Conservation (phyloP, 2,113 vertebrate species). For the Isichthys henryi region DNA sequence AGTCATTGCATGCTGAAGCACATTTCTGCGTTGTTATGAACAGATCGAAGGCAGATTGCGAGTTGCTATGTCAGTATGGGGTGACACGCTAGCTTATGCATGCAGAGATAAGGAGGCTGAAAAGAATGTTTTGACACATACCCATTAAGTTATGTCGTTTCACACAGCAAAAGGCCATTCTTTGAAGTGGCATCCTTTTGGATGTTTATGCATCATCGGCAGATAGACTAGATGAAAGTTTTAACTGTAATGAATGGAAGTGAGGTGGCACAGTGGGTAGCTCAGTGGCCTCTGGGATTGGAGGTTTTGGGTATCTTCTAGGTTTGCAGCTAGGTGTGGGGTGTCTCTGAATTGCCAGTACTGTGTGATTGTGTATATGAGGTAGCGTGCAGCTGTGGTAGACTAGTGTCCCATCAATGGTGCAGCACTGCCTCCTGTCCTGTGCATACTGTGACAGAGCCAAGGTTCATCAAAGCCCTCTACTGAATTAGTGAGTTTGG, state of each 20-base stretch:
- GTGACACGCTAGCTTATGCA: background rate
- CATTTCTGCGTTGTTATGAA: constrained; percentile 30
- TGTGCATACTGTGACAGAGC: background rate
- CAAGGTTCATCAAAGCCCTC: background rate
- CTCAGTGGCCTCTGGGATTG: background rate
- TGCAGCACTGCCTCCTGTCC: background rate
- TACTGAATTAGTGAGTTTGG: background rate
- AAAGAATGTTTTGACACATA: background rate
- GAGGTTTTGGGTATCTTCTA: background rate
- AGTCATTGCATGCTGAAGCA: constrained; percentile 46
- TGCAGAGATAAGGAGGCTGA: background rate
- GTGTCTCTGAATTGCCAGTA: background rate
- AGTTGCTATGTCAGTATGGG: constrained; percentile 27
- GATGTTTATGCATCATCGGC: background rate
- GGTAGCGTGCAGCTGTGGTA: background rate
- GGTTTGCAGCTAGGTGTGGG: background rate
- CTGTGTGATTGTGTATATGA: background rate
- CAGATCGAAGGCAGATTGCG: constrained; percentile 29
- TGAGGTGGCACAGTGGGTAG: background rate
- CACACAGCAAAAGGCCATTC: background rate
- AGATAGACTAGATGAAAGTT: background rate
- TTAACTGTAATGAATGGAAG: background rate
- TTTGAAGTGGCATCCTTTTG: background rate
- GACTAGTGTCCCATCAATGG: background rate
- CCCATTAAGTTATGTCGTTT: background rate